Conservation (phyloP, 1,140 invertebrate species). For the Chrysopa pallens region DNA sequence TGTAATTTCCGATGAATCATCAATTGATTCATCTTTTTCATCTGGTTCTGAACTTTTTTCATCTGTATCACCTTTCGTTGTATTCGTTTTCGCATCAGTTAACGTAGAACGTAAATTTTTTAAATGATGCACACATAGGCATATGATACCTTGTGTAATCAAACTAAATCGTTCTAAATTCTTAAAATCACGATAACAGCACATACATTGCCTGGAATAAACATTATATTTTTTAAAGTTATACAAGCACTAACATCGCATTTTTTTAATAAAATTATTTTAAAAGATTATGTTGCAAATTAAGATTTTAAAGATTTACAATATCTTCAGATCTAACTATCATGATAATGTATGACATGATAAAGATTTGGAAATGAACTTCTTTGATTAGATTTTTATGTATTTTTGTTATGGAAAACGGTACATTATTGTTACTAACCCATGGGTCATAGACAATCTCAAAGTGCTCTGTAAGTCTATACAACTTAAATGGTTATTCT, state of each 20-base stretch:
- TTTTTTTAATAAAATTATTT: constrained; percentile 2
- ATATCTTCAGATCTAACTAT: constrained; percentile 1
- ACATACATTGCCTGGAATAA: constrained; percentile 69
- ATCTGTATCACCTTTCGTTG: constrained; percentile 5
- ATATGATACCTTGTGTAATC: constrained; percentile 65
- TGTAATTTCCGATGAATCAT: constrained; percentile 11
- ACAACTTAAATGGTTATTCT: too few species aligned
- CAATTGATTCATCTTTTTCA: constrained; percentile 10
- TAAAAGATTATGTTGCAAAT: constrained; percentile 1
- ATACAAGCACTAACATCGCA: too few species aligned
- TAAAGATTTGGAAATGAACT: too few species aligned
- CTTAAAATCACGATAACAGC: constrained; percentile 75
- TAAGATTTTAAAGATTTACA: constrained; percentile 1
- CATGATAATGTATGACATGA: too few species aligned
- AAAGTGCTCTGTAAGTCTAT: too few species aligned
- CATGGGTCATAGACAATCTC: too few species aligned
- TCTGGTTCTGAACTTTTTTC: constrained; percentile 2
- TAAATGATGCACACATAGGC: constrained; percentile 51
- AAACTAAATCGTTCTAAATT: constrained; percentile 80
- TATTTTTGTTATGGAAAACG: too few species aligned
- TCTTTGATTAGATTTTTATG: too few species aligned
- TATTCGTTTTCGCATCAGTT: constrained; percentile 9
- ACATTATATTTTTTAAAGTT: too few species aligned
- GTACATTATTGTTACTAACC: too few species aligned
- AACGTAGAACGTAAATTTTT: constrained; percentile 34